A percentile compares a stretch with the other conserved stretches of the same genome.
phyloP scores from a whole-genome alignment of 2,797 vertebrate species.

The Sciaenops ocellatus region DNA sequence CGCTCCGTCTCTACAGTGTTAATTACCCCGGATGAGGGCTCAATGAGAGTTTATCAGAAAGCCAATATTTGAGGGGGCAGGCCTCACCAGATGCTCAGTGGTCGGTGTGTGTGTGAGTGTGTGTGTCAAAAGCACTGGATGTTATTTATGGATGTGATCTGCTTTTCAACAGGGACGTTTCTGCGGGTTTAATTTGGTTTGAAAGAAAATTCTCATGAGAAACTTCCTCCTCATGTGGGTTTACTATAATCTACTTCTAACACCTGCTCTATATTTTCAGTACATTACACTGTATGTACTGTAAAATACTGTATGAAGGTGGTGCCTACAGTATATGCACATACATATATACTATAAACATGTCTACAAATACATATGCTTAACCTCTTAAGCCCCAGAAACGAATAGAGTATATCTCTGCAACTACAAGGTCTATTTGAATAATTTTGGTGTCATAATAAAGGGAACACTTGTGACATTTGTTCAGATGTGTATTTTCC shows the following conservation, averaged over 20 bases:
- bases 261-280: constrained; percentile 23
- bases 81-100: constrained; percentile 64
- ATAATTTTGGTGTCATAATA: no score
- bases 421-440: no score
- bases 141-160: constrained; percentile 49
- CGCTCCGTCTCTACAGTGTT: constrained; percentile 39
- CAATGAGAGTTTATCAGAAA: constrained; percentile 57
- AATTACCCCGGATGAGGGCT: constrained; percentile 63
- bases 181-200: constrained; percentile 40
- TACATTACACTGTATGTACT: not conserved
- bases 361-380: no score
- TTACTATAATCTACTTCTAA: constrained; percentile 20
- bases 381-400: no score
- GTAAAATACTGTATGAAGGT: not conserved
- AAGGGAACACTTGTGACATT: no score
- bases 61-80: constrained; percentile 68
- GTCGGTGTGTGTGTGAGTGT: constrained; percentile 12
- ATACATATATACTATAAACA: no score
- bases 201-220: constrained; percentile 34
- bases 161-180: constrained; percentile 46
- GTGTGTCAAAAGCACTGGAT: constrained; percentile 31
- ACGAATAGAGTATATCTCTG: no score
- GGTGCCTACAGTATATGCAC: no score
- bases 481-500: no score
- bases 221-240: constrained; percentile 23